A percentile compares a stretch with the other conserved stretches of the same genome.
Evolutionary conservation across 2,888 invertebrate species (phyloP).

Genomic region (Exocentrus adspersus): DNA sequence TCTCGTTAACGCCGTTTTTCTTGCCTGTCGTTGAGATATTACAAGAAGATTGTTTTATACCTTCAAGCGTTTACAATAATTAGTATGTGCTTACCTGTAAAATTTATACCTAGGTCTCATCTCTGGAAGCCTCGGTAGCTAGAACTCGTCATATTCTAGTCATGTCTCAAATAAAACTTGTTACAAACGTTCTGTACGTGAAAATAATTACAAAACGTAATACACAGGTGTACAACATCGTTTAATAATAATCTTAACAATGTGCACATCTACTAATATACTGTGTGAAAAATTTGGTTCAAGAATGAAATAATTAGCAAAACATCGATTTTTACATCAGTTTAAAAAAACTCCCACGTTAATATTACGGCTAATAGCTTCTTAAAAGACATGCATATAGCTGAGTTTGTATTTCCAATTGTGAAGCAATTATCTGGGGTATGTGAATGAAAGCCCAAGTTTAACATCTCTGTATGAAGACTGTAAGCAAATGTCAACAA

Average conservation of each 20-base stretch:
- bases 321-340: background rate
- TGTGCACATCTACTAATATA: background rate
- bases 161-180: slow-evolving; percentile 7
- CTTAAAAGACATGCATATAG: slow-evolving; percentile 2
- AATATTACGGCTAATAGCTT: slow-evolving; percentile 11
- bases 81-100: no score
- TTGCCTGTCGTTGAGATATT: no score
- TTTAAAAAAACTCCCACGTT: slow-evolving; percentile 6
- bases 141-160: background rate
- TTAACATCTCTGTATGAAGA: background rate
- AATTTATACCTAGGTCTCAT: no score
- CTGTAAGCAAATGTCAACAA: background rate
- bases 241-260: slow-evolving; percentile 12
- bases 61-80: no score
- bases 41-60: no score
- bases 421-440: background rate
- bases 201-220: slow-evolving; percentile 2
- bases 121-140: background rate
- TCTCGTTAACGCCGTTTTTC: no score
- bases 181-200: slow-evolving; percentile 4
- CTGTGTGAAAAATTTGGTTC: background rate
- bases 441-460: slow-evolving; percentile 2
- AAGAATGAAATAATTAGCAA: slow-evolving; percentile 15
- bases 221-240: background rate
- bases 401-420: slow-evolving; percentile 13